Evolutionary conservation across 2,888 invertebrate genomes (phyloP).

Genomic region (Clivina fossor): DNA sequence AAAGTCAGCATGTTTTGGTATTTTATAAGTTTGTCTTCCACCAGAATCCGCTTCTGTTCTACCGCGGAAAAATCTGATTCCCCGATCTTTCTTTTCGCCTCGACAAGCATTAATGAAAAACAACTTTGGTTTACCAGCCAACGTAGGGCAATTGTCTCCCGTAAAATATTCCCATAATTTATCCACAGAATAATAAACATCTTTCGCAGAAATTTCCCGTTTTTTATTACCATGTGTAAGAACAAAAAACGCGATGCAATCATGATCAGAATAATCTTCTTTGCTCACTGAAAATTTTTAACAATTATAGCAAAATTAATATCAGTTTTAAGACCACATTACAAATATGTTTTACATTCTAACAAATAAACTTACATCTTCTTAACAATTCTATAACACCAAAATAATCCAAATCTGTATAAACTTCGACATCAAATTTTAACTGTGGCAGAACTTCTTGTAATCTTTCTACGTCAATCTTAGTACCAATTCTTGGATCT

Average conservation of each 20-base stretch:
- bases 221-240: constrained; percentile 19
- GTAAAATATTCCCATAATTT: constrained; percentile 54
- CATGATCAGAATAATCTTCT: constrained; percentile 10
- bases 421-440: constrained; percentile 18
- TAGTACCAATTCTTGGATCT: constrained; percentile 21
- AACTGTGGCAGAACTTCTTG: constrained; percentile 5
- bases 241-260: constrained; percentile 26
- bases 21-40: constrained; percentile 12
- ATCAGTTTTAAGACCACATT: no score
- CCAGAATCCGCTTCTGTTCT: constrained; percentile 29
- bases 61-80: constrained; percentile 19
- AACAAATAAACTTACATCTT: constrained; percentile 13
- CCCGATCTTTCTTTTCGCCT: constrained; percentile 17
- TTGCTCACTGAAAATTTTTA: constrained; percentile 14
- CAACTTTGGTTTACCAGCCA: constrained; percentile 58
- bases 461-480: constrained; percentile 18
- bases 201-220: constrained; percentile 42
- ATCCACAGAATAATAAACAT: constrained; percentile 52
- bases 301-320: neutral
- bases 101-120: constrained; percentile 52
- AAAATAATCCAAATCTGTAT: constrained; percentile 21
- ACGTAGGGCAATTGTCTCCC: constrained; percentile 50
- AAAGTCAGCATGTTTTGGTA: constrained; percentile 26
- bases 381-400: constrained; percentile 2
- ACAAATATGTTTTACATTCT: neutral